Percentiles rank a stretch among this genome's conserved stretches.
Evolutionary conservation across 2,888 invertebrate species (phyloP).

Genomic region (Nomada hirtipes): DNA sequence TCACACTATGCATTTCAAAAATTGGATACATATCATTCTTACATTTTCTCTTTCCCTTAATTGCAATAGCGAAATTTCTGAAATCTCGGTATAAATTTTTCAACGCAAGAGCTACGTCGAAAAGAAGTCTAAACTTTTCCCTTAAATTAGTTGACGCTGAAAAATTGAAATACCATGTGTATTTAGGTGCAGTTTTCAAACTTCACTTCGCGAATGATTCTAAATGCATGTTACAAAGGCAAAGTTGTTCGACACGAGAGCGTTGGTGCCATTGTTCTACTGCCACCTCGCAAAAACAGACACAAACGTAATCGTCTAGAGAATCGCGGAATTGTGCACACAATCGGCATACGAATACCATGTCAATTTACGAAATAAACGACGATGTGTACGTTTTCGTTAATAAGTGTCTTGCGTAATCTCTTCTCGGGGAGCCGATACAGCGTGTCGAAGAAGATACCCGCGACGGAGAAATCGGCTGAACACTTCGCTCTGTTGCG

Average conservation of each 20-base stretch:
- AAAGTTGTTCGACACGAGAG: background rate
- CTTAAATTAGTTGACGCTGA: background rate
- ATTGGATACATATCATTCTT: no score
- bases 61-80: no score
- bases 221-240: background rate
- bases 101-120: no score
- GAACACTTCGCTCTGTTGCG: constrained; percentile 21
- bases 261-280: no score
- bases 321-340: background rate
- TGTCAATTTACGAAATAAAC: constrained; percentile 12
- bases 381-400: background rate
- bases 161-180: no score
- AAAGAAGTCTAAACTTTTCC: background rate
- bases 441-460: constrained; percentile 35
- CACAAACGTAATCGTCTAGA: no score
- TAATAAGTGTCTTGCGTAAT: constrained; percentile 17
- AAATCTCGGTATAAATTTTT: no score
- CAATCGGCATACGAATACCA: background rate
- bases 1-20: no score
- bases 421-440: constrained; percentile 11
- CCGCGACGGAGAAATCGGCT: constrained; percentile 36
- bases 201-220: background rate
- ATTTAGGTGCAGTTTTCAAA: background rate
- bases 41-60: no score
- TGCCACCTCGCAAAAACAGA: no score